Evolutionary conservation across 2,113 vertebrate genomes (phyloP).

Genomic region (Salvelinus alpinus): DNA sequence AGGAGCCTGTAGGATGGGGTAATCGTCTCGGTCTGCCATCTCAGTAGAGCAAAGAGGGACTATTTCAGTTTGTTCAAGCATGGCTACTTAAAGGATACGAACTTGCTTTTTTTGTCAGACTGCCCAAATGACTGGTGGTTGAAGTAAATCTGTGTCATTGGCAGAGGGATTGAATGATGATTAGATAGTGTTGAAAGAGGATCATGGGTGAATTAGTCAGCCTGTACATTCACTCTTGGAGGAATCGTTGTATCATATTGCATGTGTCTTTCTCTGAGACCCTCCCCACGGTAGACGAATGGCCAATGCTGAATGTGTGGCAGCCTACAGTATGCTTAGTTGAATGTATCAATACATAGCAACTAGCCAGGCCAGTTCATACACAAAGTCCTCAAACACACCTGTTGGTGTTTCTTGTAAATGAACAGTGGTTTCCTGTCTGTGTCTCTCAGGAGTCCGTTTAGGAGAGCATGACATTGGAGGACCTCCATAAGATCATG

Average conservation of each 20-base stretch:
- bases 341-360: not conserved
- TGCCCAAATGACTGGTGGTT: not conserved
- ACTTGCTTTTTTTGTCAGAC: not conserved
- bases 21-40: constrained; percentile 20
- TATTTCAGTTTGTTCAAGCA: not conserved
- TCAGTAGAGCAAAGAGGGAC: not conserved
- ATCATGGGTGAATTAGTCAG: not conserved
- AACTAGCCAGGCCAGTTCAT: not conserved
- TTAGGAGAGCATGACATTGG: not conserved
- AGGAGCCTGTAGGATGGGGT: constrained; percentile 9
- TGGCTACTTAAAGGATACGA: not conserved
- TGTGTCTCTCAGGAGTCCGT: not conserved
- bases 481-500: not conserved
- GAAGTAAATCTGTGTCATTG: too few species aligned
- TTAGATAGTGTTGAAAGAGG: too few species aligned
- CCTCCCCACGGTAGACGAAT: not conserved
- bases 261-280: not conserved
- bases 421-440: not conserved
- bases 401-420: constrained; percentile 13
- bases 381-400: not conserved
- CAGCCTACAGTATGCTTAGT: too few species aligned
- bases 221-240: not conserved
- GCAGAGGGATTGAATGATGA: too few species aligned
- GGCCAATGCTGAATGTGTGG: too few species aligned
- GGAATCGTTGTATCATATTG: not conserved